Evolutionary conservation across 2,797 vertebrate species (phyloP), one percentile per base, ranked within the genome.

Genomic region (Poecile montanus): DNA sequence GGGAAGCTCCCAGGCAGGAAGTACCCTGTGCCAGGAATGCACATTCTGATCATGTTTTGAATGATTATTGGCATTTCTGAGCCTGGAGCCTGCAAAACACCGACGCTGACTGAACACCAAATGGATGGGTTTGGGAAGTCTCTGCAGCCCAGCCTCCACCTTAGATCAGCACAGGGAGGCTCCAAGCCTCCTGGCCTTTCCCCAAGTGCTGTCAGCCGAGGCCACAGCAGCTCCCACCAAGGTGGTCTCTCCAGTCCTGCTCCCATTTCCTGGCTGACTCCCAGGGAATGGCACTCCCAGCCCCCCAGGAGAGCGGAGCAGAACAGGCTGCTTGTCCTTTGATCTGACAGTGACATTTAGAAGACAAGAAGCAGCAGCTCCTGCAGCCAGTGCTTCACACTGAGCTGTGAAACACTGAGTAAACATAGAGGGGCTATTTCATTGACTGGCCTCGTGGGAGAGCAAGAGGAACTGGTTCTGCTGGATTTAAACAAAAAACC

Each of bases 401-500:
- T 0, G 47, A 82, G 65, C 82, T 88, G 82, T 72, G 91, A 94
- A 89, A 74, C 22, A 40, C n/a, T 11, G 1, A 56, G 34, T 30
- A 47, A 84, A 73, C 81, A 95, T 40, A 86, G 92, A 91, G 79
- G 94, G 96, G 94, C 94, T 57, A 32, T 71, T 68, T 58, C 68
- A 62, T 17, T 17, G 45, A 57, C 78, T 38, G 73, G 75, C 68
- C 78, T 74, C 50, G 30, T 61, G 73, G 66, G 79, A 89, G 40
- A 89, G 66, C 95, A 68, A 85, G 92, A 16, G 34, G 10, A 93
- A 93, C 93, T 85, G 95, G 96, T 96, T 93, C 93, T 85, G 82
- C 82, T 54, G 61, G 42, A 77, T 85, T 91, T 18, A 29, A 93
- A 91, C 72, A 68, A 78, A 82, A 71, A 14, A 3, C 2, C 23